A percentile compares a stretch with the other conserved stretches of the same genome.
phyloP scores from a whole-genome alignment of 2,113 vertebrate species.

The Podarcis muralis region DNA sequence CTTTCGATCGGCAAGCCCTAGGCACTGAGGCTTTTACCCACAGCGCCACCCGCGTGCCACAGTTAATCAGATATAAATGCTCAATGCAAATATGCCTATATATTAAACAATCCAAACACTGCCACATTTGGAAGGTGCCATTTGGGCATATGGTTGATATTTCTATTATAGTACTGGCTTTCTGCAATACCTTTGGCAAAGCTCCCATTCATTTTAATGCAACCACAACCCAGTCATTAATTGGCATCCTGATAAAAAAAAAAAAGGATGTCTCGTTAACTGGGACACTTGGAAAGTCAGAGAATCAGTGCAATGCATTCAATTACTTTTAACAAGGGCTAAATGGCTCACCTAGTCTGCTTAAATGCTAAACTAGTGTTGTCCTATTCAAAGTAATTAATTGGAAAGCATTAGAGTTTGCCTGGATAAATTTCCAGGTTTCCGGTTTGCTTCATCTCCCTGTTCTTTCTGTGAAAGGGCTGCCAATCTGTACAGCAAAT shows the following conservation, averaged over 20 bases:
- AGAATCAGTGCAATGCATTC: slow-evolving; percentile 16
- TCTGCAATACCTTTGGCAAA: slow-evolving; percentile 1
- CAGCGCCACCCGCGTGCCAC: no score
- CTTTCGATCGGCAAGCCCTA: no score
- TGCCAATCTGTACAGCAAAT: not conserved
- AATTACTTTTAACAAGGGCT: slow-evolving; percentile 40
- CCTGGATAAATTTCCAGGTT: not conserved
- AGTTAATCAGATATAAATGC: not conserved
- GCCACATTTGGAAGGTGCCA: not conserved
- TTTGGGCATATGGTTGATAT: not conserved
- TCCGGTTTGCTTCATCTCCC: slow-evolving; percentile 1
- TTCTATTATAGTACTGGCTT: not conserved
- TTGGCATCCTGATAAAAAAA: slow-evolving; percentile 16
- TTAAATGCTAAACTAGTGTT: slow-evolving; percentile 31
- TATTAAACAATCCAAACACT: not conserved
- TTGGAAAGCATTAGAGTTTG: slow-evolving; percentile 7
- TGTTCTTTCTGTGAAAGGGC: not conserved
- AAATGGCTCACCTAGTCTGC: slow-evolving; percentile 4
- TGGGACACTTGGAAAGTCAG: slow-evolving; percentile 16
- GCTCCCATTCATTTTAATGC: slow-evolving; percentile 16
- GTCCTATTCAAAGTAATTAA: slow-evolving; percentile 31
- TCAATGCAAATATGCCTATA: not conserved
- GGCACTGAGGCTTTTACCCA: no score
- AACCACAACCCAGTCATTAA: slow-evolving; percentile 36
- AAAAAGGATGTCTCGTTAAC: slow-evolving; percentile 19